A percentile compares a stretch with the other conserved stretches of the same genome.
phyloP scores from a whole-genome alignment of 64 coral and sea anemone genomes.

The Actinia tenebrosa region DNA sequence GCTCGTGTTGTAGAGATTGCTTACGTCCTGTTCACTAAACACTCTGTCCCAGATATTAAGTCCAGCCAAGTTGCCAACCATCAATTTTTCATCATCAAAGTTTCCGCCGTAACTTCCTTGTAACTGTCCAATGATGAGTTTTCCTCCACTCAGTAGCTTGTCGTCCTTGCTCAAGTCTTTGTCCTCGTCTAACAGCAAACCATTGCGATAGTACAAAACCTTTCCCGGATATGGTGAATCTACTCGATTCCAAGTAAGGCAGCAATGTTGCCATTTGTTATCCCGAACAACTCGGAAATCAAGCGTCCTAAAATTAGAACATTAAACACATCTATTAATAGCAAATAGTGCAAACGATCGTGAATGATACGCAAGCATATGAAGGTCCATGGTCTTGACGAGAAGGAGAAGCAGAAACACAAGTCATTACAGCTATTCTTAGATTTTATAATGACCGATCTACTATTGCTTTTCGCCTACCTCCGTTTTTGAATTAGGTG shows the following conservation, averaged over 20 bases:
- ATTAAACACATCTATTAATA: background rate
- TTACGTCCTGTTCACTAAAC: background rate
- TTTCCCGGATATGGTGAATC: background rate
- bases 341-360: too few species aligned
- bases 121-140: background rate
- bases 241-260: background rate
- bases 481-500: too few species aligned
- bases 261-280: background rate
- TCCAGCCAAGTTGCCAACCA: slow-evolving; percentile 1
- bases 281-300: background rate
- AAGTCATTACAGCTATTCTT: too few species aligned
- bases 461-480: too few species aligned
- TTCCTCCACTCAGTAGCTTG: background rate
- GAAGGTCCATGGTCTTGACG: too few species aligned
- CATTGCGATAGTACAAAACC: background rate
- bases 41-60: background rate
- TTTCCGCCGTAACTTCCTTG: background rate
- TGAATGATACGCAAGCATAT: too few species aligned
- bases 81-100: background rate
- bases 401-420: too few species aligned
- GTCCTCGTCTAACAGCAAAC: background rate
- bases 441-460: too few species aligned
- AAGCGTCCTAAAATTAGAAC: background rate
- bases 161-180: background rate
- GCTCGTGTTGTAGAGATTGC: background rate